phyloP scores from a whole-genome alignment of 2,888 invertebrate species.

The Gymnocheta viridis region DNA sequence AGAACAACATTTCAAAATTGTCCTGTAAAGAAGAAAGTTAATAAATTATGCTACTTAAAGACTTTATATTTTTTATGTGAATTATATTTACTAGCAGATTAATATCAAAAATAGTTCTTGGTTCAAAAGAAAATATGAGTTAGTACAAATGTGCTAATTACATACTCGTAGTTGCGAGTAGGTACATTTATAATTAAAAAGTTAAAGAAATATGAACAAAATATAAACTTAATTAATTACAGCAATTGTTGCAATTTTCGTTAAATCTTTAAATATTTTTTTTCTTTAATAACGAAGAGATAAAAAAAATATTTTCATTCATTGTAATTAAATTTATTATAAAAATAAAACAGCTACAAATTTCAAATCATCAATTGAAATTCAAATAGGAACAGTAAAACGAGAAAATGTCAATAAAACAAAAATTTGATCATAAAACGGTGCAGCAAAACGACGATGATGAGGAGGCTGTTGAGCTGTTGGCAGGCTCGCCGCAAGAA shows the following conservation, averaged over 20 bases:
- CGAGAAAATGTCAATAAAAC: slow-evolving; percentile 48
- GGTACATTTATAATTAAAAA: too few species aligned
- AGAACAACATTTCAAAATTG: too few species aligned
- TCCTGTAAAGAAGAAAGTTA: too few species aligned
- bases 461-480: slow-evolving; percentile 59
- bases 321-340: background rate
- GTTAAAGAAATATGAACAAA: too few species aligned
- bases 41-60: too few species aligned
- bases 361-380: background rate
- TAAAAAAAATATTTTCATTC: background rate
- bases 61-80: too few species aligned
- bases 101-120: too few species aligned
- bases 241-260: background rate
- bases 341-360: too few species aligned
- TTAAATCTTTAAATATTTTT: background rate
- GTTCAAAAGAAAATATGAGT: too few species aligned
- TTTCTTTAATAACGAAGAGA: background rate
- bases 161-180: too few species aligned
- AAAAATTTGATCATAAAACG: slow-evolving; percentile 16
- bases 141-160: too few species aligned
- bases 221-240: background rate
- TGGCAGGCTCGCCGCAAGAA: slow-evolving; percentile 37
- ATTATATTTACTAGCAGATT: too few species aligned
- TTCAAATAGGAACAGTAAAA: background rate
- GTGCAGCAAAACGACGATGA: slow-evolving; percentile 8